A percentile compares a stretch with the other conserved stretches of the same genome.
Conservation (phyloP, 2,113 vertebrate species). For the Archocentrus centrarchus region DNA sequence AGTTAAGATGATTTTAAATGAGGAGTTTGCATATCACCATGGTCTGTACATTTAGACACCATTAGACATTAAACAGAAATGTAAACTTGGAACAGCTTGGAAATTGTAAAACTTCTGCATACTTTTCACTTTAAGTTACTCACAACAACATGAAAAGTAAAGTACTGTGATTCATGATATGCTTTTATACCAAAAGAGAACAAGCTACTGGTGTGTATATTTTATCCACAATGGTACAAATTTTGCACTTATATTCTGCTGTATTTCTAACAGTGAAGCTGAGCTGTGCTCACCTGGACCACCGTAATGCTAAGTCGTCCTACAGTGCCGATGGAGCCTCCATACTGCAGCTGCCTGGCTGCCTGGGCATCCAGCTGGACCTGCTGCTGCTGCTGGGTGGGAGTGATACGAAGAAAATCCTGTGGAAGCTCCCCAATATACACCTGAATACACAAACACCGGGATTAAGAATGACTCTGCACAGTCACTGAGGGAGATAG, state of each 20-base stretch:
- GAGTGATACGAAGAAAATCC: constrained; percentile 94
- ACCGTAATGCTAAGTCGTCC: constrained; percentile 96
- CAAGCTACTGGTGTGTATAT: too few species aligned
- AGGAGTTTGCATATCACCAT: too few species aligned
- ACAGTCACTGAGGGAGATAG: neutral
- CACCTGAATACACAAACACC: constrained; percentile 79
- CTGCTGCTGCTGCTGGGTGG: constrained; percentile 95
- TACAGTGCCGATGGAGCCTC: constrained; percentile 86
- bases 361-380: constrained; percentile 94
- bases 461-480: neutral
- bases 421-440: constrained; percentile 95
- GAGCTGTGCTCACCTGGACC: constrained; percentile 88
- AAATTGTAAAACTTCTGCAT: too few species aligned
- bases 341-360: constrained; percentile 93
- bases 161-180: neutral
- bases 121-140: neutral
- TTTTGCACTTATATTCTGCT: neutral
- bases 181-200: neutral
- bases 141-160: neutral
- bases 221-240: neutral
- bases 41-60: too few species aligned
- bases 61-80: too few species aligned
- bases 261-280: neutral
- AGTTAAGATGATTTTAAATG: too few species aligned
- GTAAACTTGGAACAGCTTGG: too few species aligned